phyloP scores from a whole-genome alignment of 2,113 vertebrate genomes.

The Gasterosteus nipponicus region DNA sequence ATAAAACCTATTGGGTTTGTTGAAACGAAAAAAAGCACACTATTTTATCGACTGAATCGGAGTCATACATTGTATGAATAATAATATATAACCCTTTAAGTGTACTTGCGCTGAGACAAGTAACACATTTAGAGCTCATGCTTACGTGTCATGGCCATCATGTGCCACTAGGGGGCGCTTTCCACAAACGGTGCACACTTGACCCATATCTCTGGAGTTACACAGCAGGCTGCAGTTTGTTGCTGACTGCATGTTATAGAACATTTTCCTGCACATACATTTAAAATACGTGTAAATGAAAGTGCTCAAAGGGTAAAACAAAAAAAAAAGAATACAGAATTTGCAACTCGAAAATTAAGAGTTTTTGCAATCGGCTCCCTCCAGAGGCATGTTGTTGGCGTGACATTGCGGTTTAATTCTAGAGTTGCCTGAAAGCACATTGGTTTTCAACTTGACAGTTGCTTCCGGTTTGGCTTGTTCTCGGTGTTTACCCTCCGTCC shows the following conservation, averaged over 20 bases:
- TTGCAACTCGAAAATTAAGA: neutral
- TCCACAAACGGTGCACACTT: conserved; percentile 4
- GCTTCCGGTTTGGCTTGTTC: conserved; percentile 42
- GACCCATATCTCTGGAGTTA: neutral
- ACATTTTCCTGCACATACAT: neutral
- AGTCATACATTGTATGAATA: neutral
- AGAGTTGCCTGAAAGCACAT: conserved; percentile 39
- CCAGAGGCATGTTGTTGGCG: neutral
- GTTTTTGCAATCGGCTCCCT: neutral
- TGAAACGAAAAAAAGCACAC: neutral
- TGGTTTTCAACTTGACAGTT: conserved; percentile 51
- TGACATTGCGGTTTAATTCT: conserved; percentile 7
- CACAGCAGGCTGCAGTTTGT: conserved; percentile 1
- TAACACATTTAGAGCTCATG: neutral
- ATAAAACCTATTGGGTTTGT: neutral
- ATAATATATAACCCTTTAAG: neutral
- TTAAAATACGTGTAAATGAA: neutral
- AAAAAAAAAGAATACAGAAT: neutral
- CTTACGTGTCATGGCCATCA: neutral
- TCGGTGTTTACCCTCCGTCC: conserved; percentile 53
- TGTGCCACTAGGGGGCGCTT: conserved; percentile 53
- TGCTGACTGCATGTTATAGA: neutral
- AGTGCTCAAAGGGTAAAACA: too few species aligned
- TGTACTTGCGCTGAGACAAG: neutral
- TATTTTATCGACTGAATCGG: neutral